Base-by-base conservation (phyloP, 1,140 invertebrate species). In the Drosophila triauraria region DNA sequence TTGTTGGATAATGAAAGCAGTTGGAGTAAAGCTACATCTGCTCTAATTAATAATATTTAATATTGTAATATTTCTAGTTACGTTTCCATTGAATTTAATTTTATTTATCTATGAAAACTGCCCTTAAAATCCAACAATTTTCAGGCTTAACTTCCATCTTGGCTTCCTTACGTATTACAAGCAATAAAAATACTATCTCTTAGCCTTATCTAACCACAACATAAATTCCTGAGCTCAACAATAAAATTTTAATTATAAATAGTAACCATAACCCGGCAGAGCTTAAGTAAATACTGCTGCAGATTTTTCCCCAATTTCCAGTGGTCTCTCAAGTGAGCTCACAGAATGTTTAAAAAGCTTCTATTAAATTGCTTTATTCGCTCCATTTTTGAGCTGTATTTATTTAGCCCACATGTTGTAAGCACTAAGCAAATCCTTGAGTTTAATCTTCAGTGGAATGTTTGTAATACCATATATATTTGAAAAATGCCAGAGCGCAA, bases 401-500 rank as follows among this genome's bases (percentile, higher is more conserved):
- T 50, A 67, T 50, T 46, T 43, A 58, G 57, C 27, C 38, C 67
- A 71, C 65, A 72, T 71, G 44, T 30, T 42, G 27, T 32, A 20
- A 59, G 65, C 35, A 43, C 69, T 70, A 13, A 10, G 65, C 69
- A 72, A 71, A 71, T 72, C 53, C 69, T 72, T 59, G 53, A 72
- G 44, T 23, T 60, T 42, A 60, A 72, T 72, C 69, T 59, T 71
- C 38, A 72, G 69, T 38, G 40, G 67, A 72, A 51, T 72, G 69
- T 56, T 46, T 60, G 67, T 51, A 72, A 72, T 51, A 30, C 53
- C 67, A 50, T 72, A 72, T 72, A 72, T 72, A 72, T 60, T 72
- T 71, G 69, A 59, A 72, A 72, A 72, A 72, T 60, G 67, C 58
- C 51, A 40, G 25, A 72, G 67, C 38, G 53, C 9, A 72, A 72